A percentile compares a stretch with the other conserved stretches of the same genome.
Conservation (phyloP, 2,888 invertebrate genomes). For the Thymelicus lineola region DNA sequence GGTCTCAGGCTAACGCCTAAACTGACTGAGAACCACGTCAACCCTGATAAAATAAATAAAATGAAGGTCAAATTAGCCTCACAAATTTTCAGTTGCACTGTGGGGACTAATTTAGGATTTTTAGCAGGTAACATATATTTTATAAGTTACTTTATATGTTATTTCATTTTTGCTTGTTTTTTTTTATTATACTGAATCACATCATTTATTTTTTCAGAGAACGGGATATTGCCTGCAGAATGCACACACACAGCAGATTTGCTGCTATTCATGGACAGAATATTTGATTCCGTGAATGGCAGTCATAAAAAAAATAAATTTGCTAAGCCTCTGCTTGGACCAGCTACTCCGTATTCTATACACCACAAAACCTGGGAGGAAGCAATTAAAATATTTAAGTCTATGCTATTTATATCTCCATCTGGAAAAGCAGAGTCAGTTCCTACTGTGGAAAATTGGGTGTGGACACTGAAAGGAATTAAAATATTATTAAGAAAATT, state of each 20-base stretch:
- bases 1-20: no score
- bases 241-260: background rate
- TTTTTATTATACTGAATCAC: no score
- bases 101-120: background rate
- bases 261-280: background rate
- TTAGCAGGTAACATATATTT: background rate
- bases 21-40: no score
- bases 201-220: background rate
- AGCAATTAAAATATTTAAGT: background rate
- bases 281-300: background rate
- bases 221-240: background rate
- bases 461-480: slow-evolving; percentile 1
- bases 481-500: slow-evolving; percentile 6
- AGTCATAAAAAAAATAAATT: background rate
- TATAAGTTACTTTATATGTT: no score
- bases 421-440: background rate
- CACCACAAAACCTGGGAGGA: background rate
- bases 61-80: no score
- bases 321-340: background rate
- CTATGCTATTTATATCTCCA: background rate
- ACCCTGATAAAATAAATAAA: no score
- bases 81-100: no score
- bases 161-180: no score
- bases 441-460: background rate
- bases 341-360: background rate